These are phyloP conservation scores for Drosophila leonis DNA, from an alignment of 2,888 invertebrate species.

Conservation along the genomic window DNA sequence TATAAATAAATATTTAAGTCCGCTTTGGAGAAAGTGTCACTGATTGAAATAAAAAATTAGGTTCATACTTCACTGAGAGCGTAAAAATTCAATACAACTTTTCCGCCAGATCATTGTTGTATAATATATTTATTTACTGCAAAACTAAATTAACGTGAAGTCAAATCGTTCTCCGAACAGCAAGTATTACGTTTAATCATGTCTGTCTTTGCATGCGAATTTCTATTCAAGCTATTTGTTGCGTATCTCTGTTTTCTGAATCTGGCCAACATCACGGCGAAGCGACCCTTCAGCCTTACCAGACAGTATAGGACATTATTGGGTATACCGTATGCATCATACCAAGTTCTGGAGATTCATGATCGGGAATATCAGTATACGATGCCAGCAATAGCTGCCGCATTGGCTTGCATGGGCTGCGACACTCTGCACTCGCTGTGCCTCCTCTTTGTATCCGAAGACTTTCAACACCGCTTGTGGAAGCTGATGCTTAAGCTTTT, in stretches of 20 bases:
- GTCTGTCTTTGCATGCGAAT: not conserved
- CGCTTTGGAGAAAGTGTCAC: not conserved
- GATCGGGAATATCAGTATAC: not conserved
- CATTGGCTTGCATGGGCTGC: slow-evolving; percentile 4
- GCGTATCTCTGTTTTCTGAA: slow-evolving; percentile 2
- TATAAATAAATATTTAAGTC: not conserved
- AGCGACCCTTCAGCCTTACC: not conserved
- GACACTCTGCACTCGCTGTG: not conserved
- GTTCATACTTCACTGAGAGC: not conserved
- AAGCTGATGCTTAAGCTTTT: not conserved
- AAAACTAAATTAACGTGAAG: slow-evolving; percentile 3
- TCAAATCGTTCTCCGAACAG: not conserved
- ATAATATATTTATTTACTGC: not conserved
- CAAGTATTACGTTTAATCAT: not conserved
- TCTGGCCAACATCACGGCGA: not conserved
- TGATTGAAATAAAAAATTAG: not conserved
- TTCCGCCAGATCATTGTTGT: not conserved
- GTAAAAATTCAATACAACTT: not conserved
- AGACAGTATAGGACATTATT: not conserved
- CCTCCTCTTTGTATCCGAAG: too few relatives aligned
- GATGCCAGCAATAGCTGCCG: not conserved
- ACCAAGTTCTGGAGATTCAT: not conserved
- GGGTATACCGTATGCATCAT: slow-evolving; percentile 1
- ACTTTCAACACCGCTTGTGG: not conserved
- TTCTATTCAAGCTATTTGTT: slow-evolving; percentile 10